Evolutionary conservation across 2,797 vertebrate species (phyloP).

Genomic region (Anolis apletophallus): DNA sequence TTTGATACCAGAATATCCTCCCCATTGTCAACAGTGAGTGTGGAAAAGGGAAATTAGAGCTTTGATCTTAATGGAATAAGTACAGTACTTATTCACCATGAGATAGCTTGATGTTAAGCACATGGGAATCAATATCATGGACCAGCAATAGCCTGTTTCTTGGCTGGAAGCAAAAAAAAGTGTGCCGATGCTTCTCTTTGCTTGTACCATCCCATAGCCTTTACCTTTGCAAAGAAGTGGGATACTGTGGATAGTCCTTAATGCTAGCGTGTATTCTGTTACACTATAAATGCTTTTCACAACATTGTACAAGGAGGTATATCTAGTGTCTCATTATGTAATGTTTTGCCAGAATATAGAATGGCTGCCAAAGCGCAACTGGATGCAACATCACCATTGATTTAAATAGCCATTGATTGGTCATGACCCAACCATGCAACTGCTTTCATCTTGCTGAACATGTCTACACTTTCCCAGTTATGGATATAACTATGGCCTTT

Average conservation of each 20-base stretch:
- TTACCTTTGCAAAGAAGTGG: not conserved
- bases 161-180: not conserved
- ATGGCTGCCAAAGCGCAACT: too few relatives aligned
- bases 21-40: conserved; percentile 13
- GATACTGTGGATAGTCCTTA: not conserved
- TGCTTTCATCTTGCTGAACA: too few relatives aligned
- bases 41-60: conserved; percentile 16
- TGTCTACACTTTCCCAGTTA: too few relatives aligned
- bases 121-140: not conserved
- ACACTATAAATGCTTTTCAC: too few relatives aligned
- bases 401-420: too few relatives aligned
- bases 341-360: too few relatives aligned
- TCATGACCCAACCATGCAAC: too few relatives aligned
- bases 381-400: too few relatives aligned
- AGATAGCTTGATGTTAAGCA: not conserved
- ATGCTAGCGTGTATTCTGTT: too few relatives aligned
- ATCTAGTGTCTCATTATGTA: too few relatives aligned
- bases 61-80: conserved; percentile 36
- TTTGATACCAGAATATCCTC: conserved; percentile 28
- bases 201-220: not conserved
- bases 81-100: not conserved
- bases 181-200: not conserved
- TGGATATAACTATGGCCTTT: too few relatives aligned
- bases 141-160: not conserved
- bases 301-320: too few relatives aligned